Percentiles rank a stretch among this genome's conserved stretches.
Evolutionary conservation across 2,113 vertebrate genomes (phyloP).

Genomic region (Hucho hucho): DNA sequence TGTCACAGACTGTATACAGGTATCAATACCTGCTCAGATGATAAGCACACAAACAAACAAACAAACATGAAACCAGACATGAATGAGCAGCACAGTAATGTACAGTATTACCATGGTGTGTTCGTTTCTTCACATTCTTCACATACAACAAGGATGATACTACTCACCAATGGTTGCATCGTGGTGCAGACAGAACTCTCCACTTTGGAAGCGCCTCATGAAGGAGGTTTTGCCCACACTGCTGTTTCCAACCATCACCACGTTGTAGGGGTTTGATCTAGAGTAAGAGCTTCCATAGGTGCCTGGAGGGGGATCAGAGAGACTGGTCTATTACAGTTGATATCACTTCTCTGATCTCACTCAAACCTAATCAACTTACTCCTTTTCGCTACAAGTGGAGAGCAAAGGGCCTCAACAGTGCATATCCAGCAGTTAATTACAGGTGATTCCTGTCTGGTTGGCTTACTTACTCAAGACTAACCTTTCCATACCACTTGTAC

Average conservation of each 20-base stretch:
- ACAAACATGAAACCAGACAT: slow-evolving; percentile 1
- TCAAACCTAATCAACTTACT: neutral
- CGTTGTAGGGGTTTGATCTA: slow-evolving; percentile 74
- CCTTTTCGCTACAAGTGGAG: no score
- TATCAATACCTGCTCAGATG: slow-evolving; percentile 82
- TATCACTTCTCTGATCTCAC: neutral
- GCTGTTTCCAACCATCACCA: slow-evolving; percentile 88
- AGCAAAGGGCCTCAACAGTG: no score
- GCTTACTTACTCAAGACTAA: neutral
- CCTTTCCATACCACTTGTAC: neutral
- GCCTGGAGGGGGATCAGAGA: slow-evolving; percentile 10
- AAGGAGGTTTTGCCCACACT: slow-evolving; percentile 91
- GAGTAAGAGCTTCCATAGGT: neutral
- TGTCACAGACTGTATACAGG: slow-evolving; percentile 75
- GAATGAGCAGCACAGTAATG: no score
- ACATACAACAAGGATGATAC: neutral
- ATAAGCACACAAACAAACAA: slow-evolving; percentile 3
- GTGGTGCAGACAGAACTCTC: slow-evolving; percentile 69
- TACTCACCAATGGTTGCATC: slow-evolving; percentile 83
- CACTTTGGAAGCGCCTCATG: slow-evolving; percentile 76
- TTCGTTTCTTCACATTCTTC: neutral
- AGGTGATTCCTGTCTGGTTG: no score
- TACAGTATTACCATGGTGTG: no score
- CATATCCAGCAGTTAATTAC: no score
- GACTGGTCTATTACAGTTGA: neutral